Evolutionary conservation across 2,888 invertebrate genomes (phyloP), one percentile per base, ranked within the genome.

Genomic region (Agriopis aurantiaria): DNA sequence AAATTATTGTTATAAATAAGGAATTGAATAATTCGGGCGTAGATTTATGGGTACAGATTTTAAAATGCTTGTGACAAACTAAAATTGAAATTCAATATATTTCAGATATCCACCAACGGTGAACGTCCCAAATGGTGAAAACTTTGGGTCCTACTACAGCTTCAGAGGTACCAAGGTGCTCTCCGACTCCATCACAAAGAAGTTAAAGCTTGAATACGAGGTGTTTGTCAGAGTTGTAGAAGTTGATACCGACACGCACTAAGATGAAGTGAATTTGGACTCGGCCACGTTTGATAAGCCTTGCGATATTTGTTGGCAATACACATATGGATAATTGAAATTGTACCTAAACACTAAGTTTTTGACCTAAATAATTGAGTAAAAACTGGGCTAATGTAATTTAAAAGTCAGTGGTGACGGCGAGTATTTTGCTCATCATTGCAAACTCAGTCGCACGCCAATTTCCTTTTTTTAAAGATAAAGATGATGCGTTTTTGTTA

Each of bases 191-290:
- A 75, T 87, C 8, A 89, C 83, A 17, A 90, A 83, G 73, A 91
- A 91, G 73, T 68, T 92, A 48, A 93, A 91, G 76, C 79, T 93
- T 67, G 89, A 93, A 72, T 93, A 93, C 70, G 93, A 92, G 86
- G 91, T 93, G 1, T 88, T 89, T 69, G 90, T 92, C n/a, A 85
- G 88, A 76, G 85, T 93, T 7, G 89, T 92, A 0, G 91, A 92
- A 65, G 85, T 75, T 33, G 73, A 74, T 43, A 63, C 53, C 1
- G 66, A 41, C 11, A 43, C 59, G 10, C n/a, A 56, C 55, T 56
- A 51, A 64, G 17, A 55, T 45, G 14, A 64, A 12, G 33, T 17
- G 5, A 43, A 51, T 49, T 17, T 49, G 41, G 51, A 14, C 45
- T 60, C 43, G 33, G 57, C 48, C 51, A 57, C 57, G 46, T 55